phyloP scores from a whole-genome alignment of 2,888 invertebrate species.

The Pecten maximus region DNA sequence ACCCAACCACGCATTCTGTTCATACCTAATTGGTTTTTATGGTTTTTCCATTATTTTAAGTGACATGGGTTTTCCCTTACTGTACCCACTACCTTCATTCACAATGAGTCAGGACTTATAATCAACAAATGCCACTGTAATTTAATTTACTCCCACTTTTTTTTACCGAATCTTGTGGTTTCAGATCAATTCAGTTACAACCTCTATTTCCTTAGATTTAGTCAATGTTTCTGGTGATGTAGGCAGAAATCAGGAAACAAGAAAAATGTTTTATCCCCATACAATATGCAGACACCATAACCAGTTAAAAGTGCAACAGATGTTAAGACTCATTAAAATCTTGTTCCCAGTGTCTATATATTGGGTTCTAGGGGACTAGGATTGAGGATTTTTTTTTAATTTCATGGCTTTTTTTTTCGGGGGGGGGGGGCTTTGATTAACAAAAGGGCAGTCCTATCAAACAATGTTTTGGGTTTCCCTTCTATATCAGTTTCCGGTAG shows the following conservation, averaged over 20 bases:
- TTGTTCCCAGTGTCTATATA: background rate
- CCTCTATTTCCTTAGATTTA: background rate
- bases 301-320: background rate
- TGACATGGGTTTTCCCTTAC: slow-evolving; percentile 5
- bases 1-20: too few species aligned
- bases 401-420: too few species aligned
- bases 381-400: too few species aligned
- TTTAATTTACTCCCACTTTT: background rate
- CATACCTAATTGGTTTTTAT: background rate
- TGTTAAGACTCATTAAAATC: background rate
- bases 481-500: background rate
- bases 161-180: background rate
- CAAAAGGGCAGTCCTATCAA: background rate
- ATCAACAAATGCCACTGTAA: background rate
- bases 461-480: background rate
- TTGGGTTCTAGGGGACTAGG: background rate
- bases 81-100: background rate
- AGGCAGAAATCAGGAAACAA: background rate
- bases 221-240: background rate
- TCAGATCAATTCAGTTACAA: background rate
- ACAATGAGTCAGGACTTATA: background rate
- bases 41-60: background rate
- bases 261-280: background rate
- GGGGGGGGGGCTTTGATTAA: background rate
- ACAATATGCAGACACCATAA: background rate